Base-by-base conservation (phyloP, 2,113 vertebrate species). In the Hyperoodon ampullatus region DNA sequence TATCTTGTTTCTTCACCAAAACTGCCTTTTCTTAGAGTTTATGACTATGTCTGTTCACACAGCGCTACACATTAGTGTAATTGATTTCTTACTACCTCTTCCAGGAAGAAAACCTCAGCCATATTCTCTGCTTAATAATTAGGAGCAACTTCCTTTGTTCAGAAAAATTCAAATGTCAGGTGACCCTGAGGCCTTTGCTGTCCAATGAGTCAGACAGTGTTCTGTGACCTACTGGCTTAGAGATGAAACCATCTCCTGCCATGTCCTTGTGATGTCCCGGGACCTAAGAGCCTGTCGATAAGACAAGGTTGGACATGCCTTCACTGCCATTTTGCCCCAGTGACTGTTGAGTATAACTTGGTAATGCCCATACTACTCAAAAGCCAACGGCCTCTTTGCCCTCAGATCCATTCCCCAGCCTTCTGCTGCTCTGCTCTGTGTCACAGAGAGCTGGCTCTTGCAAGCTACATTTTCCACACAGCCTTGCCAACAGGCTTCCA, bases 81-180 rank as follows among this genome's bases (percentile, higher is more conserved):
- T n/a, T 72, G 84, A 71, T 78, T 82, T 71, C 92, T 92, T 96
- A 89, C 58, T 92, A 80, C 70, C 78, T 90, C 78, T 83, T 74
- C 39, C 35, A 44, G 88, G 50, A 90, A 74, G 47, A 82, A 39
- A 77, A 71, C 28, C n/a, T 89, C 24, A 81, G 92, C n/a, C 14
- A 3, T 63, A 83, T 80, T 90, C 82, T 84, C 39, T n/a, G 15
- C 55, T n/a, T 60, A 90, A 70, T 93, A 96, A 80, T 75, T 44
- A 84, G 77, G 26, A 94, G 35, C 63, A 80, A 75, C 28, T 81
- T 84, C 60, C 16, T 88, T 82, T 88, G 91, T 90, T 97, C 50
- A 24, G 35, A 88, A 90, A 60, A 60, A 70, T 61, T 90, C 90
- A 93, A 95, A 94, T 50, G 61, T 90, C 88, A 78, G 50, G 30